Conservation (phyloP, 1,140 invertebrate species). For the Elymnias hypermnestra region DNA sequence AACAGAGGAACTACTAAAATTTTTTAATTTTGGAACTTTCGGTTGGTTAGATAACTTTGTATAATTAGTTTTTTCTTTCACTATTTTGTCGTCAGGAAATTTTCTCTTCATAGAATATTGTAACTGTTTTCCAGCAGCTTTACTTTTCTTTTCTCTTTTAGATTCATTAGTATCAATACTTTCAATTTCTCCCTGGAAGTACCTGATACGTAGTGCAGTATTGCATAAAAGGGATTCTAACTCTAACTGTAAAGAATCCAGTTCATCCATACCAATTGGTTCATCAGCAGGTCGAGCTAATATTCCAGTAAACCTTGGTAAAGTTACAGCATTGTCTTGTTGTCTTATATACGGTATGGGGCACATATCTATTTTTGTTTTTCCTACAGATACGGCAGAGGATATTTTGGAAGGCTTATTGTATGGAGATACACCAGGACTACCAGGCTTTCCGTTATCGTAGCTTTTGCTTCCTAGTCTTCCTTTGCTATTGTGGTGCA, state of each 20-base stretch:
- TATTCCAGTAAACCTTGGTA: slow-evolving; percentile 61
- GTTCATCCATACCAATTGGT: slow-evolving; percentile 82
- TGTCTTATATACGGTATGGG: slow-evolving; percentile 64
- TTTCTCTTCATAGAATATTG: slow-evolving; percentile 77
- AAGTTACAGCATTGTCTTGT: slow-evolving; percentile 56
- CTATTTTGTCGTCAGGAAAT: slow-evolving; percentile 73
- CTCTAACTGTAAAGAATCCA: slow-evolving; percentile 90
- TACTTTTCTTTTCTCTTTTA: slow-evolving; percentile 80
- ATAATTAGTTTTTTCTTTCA: slow-evolving; percentile 64
- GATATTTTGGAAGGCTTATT: slow-evolving; percentile 68
- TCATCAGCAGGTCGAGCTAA: slow-evolving; percentile 67
- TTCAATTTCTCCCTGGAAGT: slow-evolving; percentile 86
- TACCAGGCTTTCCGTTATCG: slow-evolving; percentile 69
- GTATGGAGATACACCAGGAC: slow-evolving; percentile 67
- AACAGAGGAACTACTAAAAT: slow-evolving; percentile 59
- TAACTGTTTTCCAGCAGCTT: slow-evolving; percentile 76
- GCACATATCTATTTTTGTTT: slow-evolving; percentile 59
- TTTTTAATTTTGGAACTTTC: slow-evolving; percentile 77
- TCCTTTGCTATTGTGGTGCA: slow-evolving; percentile 72
- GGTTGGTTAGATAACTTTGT: slow-evolving; percentile 70
- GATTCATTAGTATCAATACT: slow-evolving; percentile 83
- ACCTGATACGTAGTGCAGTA: slow-evolving; percentile 85
- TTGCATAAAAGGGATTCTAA: slow-evolving; percentile 91
- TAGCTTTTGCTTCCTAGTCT: slow-evolving; percentile 65
- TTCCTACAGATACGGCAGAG: slow-evolving; percentile 48